Evolutionary conservation across 2,797 vertebrate genomes (phyloP).

Genomic region (Heteromormyrus szaboi): DNA sequence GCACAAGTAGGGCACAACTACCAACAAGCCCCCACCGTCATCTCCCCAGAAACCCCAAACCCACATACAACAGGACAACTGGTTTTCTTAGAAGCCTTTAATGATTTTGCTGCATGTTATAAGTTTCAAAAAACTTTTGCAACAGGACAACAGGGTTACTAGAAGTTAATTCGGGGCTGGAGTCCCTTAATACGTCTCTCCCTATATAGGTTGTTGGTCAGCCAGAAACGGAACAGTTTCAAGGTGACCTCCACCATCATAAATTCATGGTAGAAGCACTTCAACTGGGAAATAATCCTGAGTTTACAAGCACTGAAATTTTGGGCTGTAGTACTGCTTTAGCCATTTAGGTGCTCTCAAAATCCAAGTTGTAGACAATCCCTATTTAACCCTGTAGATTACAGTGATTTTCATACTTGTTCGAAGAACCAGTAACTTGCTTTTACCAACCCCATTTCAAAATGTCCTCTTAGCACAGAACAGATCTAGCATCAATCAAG

Average conservation of each 20-base stretch:
- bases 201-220: background rate
- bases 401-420: background rate
- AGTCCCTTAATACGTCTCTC: background rate
- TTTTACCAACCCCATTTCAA: background rate
- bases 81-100: background rate
- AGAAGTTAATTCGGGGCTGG: background rate
- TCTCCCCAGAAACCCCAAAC: background rate
- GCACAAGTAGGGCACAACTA: background rate
- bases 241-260: background rate
- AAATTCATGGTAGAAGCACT: background rate
- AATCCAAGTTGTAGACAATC: background rate
- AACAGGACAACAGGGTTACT: background rate
- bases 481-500: background rate
- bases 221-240: background rate
- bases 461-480: background rate
- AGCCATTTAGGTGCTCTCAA: background rate
- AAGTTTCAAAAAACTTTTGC: background rate
- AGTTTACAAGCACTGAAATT: background rate
- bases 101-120: background rate
- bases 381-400: background rate
- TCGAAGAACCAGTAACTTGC: background rate
- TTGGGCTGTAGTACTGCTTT: background rate
- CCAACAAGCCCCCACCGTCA: background rate
- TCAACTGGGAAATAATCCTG: background rate
- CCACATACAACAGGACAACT: background rate